A percentile compares a stretch with the other conserved stretches of the same genome.
phyloP scores from a whole-genome alignment of 1,140 invertebrate species.

The Planococcus citri region DNA sequence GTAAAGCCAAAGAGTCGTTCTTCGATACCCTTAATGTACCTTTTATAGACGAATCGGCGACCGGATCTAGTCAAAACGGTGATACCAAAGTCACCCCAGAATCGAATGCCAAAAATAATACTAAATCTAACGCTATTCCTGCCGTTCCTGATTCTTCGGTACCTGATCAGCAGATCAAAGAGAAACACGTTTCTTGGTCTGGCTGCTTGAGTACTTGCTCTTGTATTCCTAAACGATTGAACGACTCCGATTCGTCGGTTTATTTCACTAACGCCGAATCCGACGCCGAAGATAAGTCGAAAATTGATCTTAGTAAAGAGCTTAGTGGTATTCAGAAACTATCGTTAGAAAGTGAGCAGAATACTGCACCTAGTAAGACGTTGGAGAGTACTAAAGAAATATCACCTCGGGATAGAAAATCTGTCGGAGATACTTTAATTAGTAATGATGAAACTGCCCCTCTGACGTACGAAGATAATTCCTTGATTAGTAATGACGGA shows the following conservation, averaged over 20 bases:
- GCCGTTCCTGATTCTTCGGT: no score
- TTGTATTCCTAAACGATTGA: conserved; percentile 12
- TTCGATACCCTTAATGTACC: not conserved
- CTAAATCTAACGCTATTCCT: no score
- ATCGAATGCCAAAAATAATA: not conserved
- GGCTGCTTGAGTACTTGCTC: not conserved
- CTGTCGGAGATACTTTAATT: not conserved
- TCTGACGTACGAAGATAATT: not conserved
- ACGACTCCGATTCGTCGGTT: conserved; percentile 12
- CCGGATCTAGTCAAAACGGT: not conserved
- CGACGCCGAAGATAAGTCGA: not conserved
- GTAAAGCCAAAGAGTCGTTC: not conserved
- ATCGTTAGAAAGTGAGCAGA: not conserved
- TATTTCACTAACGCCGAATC: conserved; percentile 15
- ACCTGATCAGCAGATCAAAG: not conserved
- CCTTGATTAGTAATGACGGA: conserved; percentile 10
- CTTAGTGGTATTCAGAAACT: not conserved
- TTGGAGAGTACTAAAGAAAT: not conserved
- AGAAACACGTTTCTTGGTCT: not conserved
- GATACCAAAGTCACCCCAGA: not conserved
- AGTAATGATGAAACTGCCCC: not conserved
- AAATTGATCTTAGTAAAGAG: not conserved
- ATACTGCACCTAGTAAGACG: not conserved
- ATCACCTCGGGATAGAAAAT: not conserved
- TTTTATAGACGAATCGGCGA: not conserved